Evolutionary conservation across 1,140 invertebrate genomes (phyloP), one percentile per base, ranked within the genome.

Genomic region (Trachelipus rathkii): DNA sequence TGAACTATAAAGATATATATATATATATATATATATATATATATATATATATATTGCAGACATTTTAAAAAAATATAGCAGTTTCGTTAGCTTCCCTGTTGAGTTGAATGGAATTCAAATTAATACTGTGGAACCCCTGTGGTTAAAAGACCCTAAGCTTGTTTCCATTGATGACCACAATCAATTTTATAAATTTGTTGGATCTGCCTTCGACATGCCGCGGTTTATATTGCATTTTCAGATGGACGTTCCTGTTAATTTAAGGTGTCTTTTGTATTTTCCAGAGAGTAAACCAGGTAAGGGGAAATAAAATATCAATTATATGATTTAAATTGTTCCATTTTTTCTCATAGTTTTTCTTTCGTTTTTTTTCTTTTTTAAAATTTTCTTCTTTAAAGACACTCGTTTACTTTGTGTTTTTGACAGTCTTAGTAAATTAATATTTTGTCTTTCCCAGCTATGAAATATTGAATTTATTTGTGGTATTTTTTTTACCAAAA

Each of bases 31-130:
- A n/a, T 24, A 67, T 19, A 21, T 68, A 43, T 44, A 45, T 66
- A 74, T 33, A 74, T 21, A n/a, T 19, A 7, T 7, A 43, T 77
- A 53, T 21, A 67, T 83, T 87, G 21, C 84, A 92, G 92, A 88
- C 78, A 91, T 98, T 50, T 93, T 98, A 60, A 92, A 95, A 82
- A 98, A 97, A 84, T 98, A 98, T 86, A 98, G 95, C 84, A 98
- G 97, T 85, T 98, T 98, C 85, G 93, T 98, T 69, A 92, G 94
- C 8, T 93, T 92, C 83, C 94, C 96, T 0, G 96, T 99, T 82
- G 92, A 89, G 82, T 85, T 98, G 2, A 98, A 98, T 87, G 93
- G 93, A 46, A 91, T 93, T 82, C 90, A 90, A 85, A 89, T 90
- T 0, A 97, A 97, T 85, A 90, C 90, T 45, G 87, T 88, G 74